Base-by-base conservation (phyloP, 2,797 vertebrate species). In the Urocyon cinereoargenteus region DNA sequence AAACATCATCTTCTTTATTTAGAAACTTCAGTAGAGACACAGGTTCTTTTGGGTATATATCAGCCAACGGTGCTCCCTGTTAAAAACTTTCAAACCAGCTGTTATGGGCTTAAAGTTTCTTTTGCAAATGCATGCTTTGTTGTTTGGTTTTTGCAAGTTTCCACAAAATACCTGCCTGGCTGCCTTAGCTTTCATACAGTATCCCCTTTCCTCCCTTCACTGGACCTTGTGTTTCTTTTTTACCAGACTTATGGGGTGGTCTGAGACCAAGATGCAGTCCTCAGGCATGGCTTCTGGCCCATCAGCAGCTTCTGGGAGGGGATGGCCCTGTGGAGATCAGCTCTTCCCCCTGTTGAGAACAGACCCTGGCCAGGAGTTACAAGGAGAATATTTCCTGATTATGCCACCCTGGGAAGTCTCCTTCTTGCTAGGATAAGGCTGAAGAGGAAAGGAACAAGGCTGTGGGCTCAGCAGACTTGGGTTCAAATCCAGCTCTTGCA, bases 1-100 rank as follows among this genome's bases (percentile, higher is more conserved):
- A 90, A 85, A 88, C 36, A 11, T 15, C 31, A 26, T 31, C 34
- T 72, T 88, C 45, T 97, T 86, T 81, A 62, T 61, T 81, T 93
- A 85, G 92, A 93, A 97, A 75, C 40, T 3, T 1, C 6, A 81
- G 13, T 64, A 24, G 51, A 77, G 70, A 72, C 64, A 75, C 78
- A 96, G 77, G 21, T 45, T 91, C 55, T 64, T 18, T 7, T 9
- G 16, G 83, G 77, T 45, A 6, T 64, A 1, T 53, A 26, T 77
- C 36, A 49, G 45, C 72, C 49, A 34, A 55, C 51, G 16, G 26
- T 28, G 36, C 31, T 53, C 40, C 22, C 53, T 93, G 75, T 22
- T 1, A 51, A 78, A 84, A 83, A 13, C 45, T 86, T 94, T 81
- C 95, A 92, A 40, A 78, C n/a, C 45, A 61, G 66, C 26, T 66